Percentiles rank a stretch among this genome's conserved stretches.
These are phyloP conservation scores for Conger conger DNA, from an alignment of 2,113 vertebrate genomes.

Conservation along the genomic window DNA sequence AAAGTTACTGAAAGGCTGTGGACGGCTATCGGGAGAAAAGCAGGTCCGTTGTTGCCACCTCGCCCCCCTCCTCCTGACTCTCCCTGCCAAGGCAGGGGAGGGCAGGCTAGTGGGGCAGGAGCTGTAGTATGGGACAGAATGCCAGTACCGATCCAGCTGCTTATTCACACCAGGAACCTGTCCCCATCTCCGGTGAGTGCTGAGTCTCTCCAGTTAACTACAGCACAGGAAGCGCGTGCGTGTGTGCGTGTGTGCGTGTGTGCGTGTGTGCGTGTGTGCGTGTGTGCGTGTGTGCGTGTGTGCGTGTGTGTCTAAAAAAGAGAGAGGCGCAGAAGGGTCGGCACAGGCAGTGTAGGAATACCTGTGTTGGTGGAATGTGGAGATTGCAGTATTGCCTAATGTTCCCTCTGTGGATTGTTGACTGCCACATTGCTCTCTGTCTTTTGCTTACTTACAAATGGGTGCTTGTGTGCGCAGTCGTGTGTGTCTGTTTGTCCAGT, in stretches of 20 bases:
- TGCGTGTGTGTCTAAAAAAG: not conserved
- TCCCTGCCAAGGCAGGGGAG: constrained; percentile 48
- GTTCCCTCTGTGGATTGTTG: constrained; percentile 28
- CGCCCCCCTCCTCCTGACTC: constrained; percentile 18
- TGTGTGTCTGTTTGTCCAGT: constrained; percentile 7
- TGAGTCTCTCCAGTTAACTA: not conserved
- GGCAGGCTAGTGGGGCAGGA: constrained; percentile 46
- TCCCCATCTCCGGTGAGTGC: constrained; percentile 58
- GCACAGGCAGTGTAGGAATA: constrained; percentile 53
- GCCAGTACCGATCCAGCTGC: constrained; percentile 55
- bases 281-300: not conserved
- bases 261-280: not conserved
- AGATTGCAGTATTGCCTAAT: constrained; percentile 58
- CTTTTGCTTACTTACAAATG: not conserved
- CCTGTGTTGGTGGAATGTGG: constrained; percentile 62
- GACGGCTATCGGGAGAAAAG: constrained; percentile 12
- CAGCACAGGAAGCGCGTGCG: not conserved
- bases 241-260: not conserved
- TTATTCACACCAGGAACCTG: constrained; percentile 58
- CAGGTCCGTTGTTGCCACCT: constrained; percentile 26
- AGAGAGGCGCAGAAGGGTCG: constrained; percentile 32
- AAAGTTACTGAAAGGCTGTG: constrained; percentile 6
- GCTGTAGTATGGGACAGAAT: constrained; percentile 61
- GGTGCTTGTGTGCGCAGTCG: not conserved
- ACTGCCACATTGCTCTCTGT: constrained; percentile 22